Evolutionary conservation across 2,797 vertebrate genomes (phyloP).

Genomic region (Enteromius thamalakanensis): DNA sequence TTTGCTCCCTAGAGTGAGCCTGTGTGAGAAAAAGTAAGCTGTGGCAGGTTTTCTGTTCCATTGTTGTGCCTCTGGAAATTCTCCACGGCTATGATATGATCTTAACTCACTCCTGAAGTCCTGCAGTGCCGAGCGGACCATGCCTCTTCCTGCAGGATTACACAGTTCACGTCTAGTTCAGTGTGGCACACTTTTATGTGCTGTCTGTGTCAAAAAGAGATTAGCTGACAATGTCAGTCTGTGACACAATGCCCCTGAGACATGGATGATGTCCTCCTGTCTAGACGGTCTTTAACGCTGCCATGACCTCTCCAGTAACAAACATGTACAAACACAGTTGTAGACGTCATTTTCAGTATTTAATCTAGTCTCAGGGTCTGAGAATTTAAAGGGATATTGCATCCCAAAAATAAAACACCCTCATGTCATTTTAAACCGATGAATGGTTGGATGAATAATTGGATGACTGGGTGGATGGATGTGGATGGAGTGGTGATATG

Average conservation of each 20-base stretch:
- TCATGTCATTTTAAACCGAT: neutral
- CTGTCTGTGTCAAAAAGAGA: constrained; percentile 25
- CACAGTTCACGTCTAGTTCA: neutral
- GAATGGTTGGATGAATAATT: neutral
- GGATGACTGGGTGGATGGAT: neutral
- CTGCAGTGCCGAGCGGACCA: constrained; percentile 28
- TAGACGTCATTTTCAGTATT: neutral
- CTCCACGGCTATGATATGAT: neutral
- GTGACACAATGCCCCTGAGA: constrained; percentile 29
- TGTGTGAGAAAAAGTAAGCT: neutral
- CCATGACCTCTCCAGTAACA: constrained; percentile 8
- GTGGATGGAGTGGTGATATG: neutral
- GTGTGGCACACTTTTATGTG: constrained; percentile 22
- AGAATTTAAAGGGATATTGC: constrained; percentile 1
- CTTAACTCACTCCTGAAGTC: constrained; percentile 31
- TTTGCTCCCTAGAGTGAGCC: neutral
- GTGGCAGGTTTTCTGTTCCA: constrained; percentile 7
- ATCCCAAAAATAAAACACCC: neutral
- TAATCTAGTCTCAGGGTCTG: neutral
- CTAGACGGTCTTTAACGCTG: constrained; percentile 26
- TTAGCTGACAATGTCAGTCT: constrained; percentile 18
- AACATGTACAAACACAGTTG: neutral
- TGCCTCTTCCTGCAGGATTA: constrained; percentile 27
- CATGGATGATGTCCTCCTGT: constrained; percentile 25
- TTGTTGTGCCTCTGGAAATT: constrained; percentile 14